Base-by-base conservation (phyloP, 2,797 vertebrate species). In the Dipus sagitta region DNA sequence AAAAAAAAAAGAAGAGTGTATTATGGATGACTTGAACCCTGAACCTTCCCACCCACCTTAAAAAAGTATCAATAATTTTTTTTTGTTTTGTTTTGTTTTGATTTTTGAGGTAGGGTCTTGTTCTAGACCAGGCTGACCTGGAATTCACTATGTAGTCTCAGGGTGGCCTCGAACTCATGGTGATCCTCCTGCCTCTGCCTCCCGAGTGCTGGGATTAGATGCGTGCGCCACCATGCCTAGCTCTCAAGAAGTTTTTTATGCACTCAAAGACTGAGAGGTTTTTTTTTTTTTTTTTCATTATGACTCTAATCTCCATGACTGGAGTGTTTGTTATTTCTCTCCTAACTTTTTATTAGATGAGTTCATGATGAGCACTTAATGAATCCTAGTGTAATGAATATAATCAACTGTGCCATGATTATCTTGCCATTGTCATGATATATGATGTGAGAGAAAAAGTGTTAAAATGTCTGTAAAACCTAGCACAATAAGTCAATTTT, bases 401-500 rank as follows among this genome's bases (percentile, higher is more conserved):
- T 15, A 64, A 58, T 47, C 23, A 30, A 20, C 24, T 26, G 3
- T 2, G 20, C 10, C 30, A 62, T 14, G 11, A 28, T 88, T n/a
- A 86, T 28, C n/a, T 67, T 68, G 6, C 60, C 12, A 30, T 58
- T 76, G 58, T 11, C 21, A 20, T 80, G 38, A 86, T 28, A 71
- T 71, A 12, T 82, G 72, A 86, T 70, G 23, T 75, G 18, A 88
- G 78, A 88, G 62, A 80, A 90, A 94, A 58, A 76, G 54, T 68
- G 13, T 52, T 65, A 70, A 83, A 86, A 47, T 65, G 11, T 65
- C 32, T 60, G 58, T 9, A 77, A 74, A 77, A 76, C 34, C 89
- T 87, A n/a, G 54, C 1, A 64, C 7, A 42, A 24, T 68, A 91
- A 78, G 83, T 71, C 38, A 86, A 86, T 74, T 62, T 76, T 78